Conservation (phyloP, 2,888 invertebrate genomes). For the Agrenia bidenticulata region DNA sequence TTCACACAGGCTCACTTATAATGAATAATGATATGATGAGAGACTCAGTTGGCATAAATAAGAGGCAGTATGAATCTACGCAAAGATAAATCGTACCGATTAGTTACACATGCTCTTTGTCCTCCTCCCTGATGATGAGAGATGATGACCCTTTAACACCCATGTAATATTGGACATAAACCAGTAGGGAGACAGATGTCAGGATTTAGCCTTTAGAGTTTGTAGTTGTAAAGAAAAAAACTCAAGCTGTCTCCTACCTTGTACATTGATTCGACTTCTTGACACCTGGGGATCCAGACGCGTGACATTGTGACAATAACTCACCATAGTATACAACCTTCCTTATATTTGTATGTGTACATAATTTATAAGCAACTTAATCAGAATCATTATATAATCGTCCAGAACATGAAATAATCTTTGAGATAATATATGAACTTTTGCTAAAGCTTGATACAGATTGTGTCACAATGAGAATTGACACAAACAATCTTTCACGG, state of each 20-base stretch:
- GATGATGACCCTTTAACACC: constrained; percentile 26
- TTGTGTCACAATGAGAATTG: constrained; percentile 1
- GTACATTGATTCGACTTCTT: neutral
- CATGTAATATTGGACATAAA: constrained; percentile 16
- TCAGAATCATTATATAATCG: too few species aligned
- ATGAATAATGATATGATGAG: too few species aligned
- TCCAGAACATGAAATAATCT: too few species aligned
- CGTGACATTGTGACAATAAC: constrained; percentile 15
- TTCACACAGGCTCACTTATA: too few species aligned
- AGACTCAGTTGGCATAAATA: too few species aligned
- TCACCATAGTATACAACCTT: neutral
- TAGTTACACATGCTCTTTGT: constrained; percentile 19
- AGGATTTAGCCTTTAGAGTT: constrained; percentile 4
- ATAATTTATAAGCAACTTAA: too few species aligned
- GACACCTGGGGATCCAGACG: constrained; percentile 14
- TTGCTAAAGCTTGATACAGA: neutral
- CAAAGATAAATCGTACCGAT: neutral
- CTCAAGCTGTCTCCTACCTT: neutral
- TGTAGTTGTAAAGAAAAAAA: neutral
- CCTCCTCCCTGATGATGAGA: constrained; percentile 2
- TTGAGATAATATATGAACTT: neutral
- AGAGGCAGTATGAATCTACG: too few species aligned
- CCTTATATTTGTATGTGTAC: too few species aligned
- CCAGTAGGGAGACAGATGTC: constrained; percentile 16
- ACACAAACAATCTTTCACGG: constrained; percentile 8